A percentile compares a stretch with the other conserved stretches of the same genome.
These are phyloP conservation scores for Forbesichthys agassizii DNA, from an alignment of 2,113 vertebrate species.

Conservation along the genomic window DNA sequence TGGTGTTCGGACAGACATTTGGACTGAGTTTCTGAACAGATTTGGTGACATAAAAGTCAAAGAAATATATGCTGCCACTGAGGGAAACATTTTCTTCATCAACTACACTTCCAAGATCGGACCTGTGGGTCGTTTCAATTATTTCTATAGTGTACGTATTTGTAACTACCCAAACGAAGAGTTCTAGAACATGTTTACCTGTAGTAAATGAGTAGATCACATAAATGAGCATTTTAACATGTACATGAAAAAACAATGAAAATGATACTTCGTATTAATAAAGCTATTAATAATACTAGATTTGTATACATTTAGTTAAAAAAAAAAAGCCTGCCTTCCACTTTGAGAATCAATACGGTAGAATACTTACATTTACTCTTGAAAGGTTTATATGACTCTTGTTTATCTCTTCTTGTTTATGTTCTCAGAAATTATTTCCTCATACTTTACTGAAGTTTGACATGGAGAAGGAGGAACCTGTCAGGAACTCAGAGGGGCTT, in stretches of 20 bases:
- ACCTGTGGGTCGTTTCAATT: conserved; percentile 77
- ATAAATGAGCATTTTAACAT: too few species aligned
- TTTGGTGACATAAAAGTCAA: conserved; percentile 82
- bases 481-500: conserved; percentile 77
- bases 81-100: conserved; percentile 85
- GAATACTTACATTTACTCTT: too few species aligned
- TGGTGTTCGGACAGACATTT: conserved; percentile 80
- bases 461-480: conserved; percentile 76
- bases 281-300: too few species aligned
- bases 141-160: conserved; percentile 71
- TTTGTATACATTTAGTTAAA: too few species aligned
- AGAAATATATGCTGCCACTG: conserved; percentile 87
- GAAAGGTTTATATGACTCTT: too few species aligned
- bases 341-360: too few species aligned
- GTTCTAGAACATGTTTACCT: too few species aligned
- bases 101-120: conserved; percentile 86
- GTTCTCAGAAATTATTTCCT: conserved; percentile 73
- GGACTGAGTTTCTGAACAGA: conserved; percentile 82
- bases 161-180: too few species aligned
- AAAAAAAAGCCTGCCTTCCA: too few species aligned
- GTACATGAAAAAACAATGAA: too few species aligned
- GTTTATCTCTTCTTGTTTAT: neutral
- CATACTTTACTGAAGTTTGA: conserved; percentile 84
- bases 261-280: too few species aligned
- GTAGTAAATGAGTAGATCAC: too few species aligned